Conservation (phyloP, 2,113 vertebrate genomes). For the Pollachius pollachius region DNA sequence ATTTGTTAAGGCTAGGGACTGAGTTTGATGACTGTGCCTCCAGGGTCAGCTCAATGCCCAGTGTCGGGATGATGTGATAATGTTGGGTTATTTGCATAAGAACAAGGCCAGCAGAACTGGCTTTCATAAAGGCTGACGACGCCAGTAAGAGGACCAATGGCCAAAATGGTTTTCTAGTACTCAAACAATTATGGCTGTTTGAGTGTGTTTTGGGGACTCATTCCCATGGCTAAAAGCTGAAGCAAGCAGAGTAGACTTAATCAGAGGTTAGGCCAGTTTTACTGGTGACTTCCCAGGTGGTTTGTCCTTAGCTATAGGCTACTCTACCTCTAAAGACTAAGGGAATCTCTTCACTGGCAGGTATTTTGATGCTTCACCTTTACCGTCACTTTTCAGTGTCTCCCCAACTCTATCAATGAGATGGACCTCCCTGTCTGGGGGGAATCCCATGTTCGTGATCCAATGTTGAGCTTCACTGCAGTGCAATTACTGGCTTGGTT, state of each 20-base stretch:
- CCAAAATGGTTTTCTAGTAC: too few species aligned
- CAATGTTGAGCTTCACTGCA: slow-evolving; percentile 22
- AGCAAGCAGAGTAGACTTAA: too few species aligned
- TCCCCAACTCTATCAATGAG: slow-evolving; percentile 13
- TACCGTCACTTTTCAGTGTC: background rate
- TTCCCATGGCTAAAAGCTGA: too few species aligned
- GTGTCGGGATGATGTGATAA: background rate
- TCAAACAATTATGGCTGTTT: too few species aligned
- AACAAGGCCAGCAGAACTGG: too few species aligned
- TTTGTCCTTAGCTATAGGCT: background rate
- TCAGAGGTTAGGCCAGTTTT: slow-evolving; percentile 12
- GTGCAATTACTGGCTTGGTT: slow-evolving; percentile 28
- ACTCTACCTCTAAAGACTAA: background rate
- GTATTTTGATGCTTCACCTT: too few species aligned
- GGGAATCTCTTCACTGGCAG: background rate
- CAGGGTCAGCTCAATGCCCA: slow-evolving; percentile 17
- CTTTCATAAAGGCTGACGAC: too few species aligned
- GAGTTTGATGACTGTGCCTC: slow-evolving; percentile 33
- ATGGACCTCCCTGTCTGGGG: slow-evolving; percentile 3
- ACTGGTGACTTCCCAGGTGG: background rate
- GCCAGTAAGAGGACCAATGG: too few species aligned
- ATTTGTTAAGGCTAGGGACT: slow-evolving; percentile 19
- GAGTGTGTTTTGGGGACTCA: too few species aligned
- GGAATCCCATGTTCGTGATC: slow-evolving; percentile 15
- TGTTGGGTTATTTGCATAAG: background rate